Percentiles rank a stretch among this genome's conserved stretches.
phyloP scores from a whole-genome alignment of 2,888 invertebrate genomes.

The Hemicrepidius hirtus region DNA sequence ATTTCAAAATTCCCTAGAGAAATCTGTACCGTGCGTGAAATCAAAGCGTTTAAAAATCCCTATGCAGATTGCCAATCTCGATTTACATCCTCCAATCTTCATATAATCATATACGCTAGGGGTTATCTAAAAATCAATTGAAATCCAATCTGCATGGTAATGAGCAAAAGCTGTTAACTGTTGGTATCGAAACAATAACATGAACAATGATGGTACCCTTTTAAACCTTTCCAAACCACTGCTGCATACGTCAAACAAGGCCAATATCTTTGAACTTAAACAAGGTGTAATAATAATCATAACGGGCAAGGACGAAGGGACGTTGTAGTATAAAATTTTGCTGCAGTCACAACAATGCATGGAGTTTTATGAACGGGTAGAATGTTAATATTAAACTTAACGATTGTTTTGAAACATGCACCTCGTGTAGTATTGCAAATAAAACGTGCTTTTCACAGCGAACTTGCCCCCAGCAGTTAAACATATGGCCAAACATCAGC shows the following conservation, averaged over 20 bases:
- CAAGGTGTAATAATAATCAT: not conserved
- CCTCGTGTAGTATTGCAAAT: not conserved
- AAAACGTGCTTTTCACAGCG: conserved; percentile 5
- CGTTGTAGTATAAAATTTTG: not conserved
- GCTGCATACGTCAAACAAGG: not conserved
- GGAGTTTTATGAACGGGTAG: not conserved
- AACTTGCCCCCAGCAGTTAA: not conserved
- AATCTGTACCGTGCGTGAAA: conserved; percentile 20
- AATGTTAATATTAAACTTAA: conserved; percentile 12
- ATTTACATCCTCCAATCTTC: conserved; percentile 50
- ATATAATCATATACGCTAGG: conserved; percentile 52
- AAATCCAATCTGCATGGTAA: conserved; percentile 57
- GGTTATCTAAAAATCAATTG: conserved; percentile 56
- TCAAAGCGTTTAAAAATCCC: conserved; percentile 39
- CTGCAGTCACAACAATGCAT: conserved; percentile 19
- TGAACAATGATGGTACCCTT: not conserved
- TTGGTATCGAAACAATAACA: conserved; percentile 21
- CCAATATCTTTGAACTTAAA: not conserved
- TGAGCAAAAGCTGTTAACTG: conserved; percentile 31
- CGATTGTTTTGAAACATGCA: conserved; percentile 17
- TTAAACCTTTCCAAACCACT: not conserved
- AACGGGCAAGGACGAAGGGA: conserved; percentile 16
- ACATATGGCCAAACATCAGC: not conserved
- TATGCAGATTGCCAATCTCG: conserved; percentile 41
- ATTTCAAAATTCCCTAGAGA: conserved; percentile 22